Evolutionary conservation across 2,113 vertebrate genomes (phyloP), one percentile per base, ranked within the genome.

Genomic region (Leuciscus idus): DNA sequence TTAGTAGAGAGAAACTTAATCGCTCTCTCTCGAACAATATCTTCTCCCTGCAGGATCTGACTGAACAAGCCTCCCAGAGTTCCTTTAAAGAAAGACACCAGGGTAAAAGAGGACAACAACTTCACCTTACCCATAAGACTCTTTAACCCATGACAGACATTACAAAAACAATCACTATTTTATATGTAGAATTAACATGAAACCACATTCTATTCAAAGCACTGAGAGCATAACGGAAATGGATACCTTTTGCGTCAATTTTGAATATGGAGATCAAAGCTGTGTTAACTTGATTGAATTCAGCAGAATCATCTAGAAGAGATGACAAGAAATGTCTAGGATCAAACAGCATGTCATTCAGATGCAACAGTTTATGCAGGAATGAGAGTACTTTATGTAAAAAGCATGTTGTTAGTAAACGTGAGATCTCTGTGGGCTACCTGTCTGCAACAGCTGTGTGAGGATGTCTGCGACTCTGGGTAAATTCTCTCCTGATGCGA

Each of bases 11-110:
- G 96, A 87, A 99, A 99, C 91, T 98, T 99, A 88, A 99, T 99
- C 85, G 98, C 98, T 87, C 97, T 86, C 84, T 99, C 98, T 88
- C 98, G 94, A 52, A 99, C 98, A 12, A 99, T 96, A 90, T 99
- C 98, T 85, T 99, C 98, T 59, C 98, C 98, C 89, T 99, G 98
- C 90, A 99, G 96, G 92, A 99, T 98, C 75, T 99, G 98, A 86
- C 97, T 98, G 91, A 99, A 99, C 68, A 99, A 95, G n/a, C 98
- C 98, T 75, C 97, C 97, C 78, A 99, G 92, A 23, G 98, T 99
- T 28, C 98, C 98, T 99, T 88, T 17, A 91, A 70, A 1, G 73
- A 50, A 4, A 84, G 30, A 78, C 2, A 0, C 78, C 36, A 81
- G 19, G 12, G 55, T 30, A 28, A 73, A 6, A 57, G 4, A 30